A percentile compares a stretch with the other conserved stretches of the same genome.
These are phyloP conservation scores for Macropus fuliginosus DNA, from an alignment of 2,797 vertebrate species.

Conservation along the genomic window DNA sequence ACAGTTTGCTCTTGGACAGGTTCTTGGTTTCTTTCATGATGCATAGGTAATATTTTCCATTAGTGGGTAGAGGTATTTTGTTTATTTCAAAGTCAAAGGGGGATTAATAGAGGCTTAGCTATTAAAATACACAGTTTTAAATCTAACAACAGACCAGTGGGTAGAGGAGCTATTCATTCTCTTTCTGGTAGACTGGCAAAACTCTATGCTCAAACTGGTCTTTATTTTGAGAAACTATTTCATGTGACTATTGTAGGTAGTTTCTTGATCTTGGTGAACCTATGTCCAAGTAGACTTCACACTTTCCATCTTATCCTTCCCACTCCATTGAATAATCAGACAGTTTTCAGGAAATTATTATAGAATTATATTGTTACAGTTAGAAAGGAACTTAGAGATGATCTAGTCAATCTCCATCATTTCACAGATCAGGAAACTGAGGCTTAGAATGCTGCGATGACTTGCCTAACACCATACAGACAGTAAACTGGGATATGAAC, in stretches of 20 bases:
- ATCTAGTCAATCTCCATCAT: not conserved
- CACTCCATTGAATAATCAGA: constrained; percentile 7
- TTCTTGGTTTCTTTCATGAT: constrained; percentile 54
- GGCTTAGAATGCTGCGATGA: not conserved
- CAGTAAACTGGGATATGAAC: not conserved
- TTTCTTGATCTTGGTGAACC: constrained; percentile 20
- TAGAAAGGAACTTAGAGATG: not conserved
- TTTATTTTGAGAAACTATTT: constrained; percentile 10
- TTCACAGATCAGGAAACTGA: not conserved
- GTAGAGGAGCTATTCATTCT: not conserved
- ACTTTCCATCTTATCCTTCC: constrained; percentile 1
- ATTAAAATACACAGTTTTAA: constrained; percentile 58
- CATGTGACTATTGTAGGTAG: not conserved
- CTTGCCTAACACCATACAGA: not conserved
- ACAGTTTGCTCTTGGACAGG: constrained; percentile 45
- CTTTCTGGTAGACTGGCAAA: not conserved
- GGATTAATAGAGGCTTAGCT: constrained; percentile 68
- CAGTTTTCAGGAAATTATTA: constrained; percentile 45
- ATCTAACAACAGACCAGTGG: not conserved
- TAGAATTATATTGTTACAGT: not conserved
- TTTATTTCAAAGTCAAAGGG: constrained; percentile 44
- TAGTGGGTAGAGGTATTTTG: constrained; percentile 49
- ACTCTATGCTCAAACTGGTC: not conserved
- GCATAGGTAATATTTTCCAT: constrained; percentile 53
- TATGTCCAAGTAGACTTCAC: constrained; percentile 1